phyloP scores from a whole-genome alignment of 2,797 vertebrate genomes.

The Gallirallus australis region DNA sequence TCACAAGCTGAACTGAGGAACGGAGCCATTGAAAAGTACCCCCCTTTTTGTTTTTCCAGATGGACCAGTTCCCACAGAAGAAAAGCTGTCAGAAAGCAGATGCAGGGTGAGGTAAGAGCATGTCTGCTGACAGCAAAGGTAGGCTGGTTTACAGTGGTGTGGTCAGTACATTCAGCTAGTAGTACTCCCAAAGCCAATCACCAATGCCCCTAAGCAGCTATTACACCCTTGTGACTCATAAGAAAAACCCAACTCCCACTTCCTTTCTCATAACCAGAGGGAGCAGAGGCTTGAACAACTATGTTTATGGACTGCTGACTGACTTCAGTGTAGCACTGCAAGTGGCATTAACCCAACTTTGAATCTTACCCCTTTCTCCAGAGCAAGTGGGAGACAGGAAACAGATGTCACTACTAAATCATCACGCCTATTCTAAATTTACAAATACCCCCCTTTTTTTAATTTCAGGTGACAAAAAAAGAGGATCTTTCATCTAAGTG shows the following conservation, averaged over 20 bases:
- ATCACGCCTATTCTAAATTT: neutral
- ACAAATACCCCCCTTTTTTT: neutral
- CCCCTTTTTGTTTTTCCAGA: neutral
- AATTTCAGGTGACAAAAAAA: neutral
- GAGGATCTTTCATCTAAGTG: neutral
- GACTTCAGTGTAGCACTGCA: neutral
- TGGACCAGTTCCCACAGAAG: neutral
- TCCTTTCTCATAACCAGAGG: conserved; percentile 6
- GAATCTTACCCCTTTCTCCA: neutral
- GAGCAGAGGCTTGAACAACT: neutral
- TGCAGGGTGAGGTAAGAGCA: neutral
- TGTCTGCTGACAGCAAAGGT: neutral
- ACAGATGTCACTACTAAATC: neutral
- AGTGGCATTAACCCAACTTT: neutral
- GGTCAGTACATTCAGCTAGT: neutral
- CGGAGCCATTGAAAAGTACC: neutral
- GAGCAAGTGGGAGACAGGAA: neutral
- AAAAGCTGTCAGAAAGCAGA: neutral
- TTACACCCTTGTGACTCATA: neutral
- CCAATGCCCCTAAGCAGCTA: neutral
- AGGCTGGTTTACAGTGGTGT: neutral
- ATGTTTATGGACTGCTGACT: neutral
- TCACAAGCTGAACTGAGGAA: neutral
- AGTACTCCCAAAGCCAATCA: neutral
- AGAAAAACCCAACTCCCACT: neutral